phyloP scores from a whole-genome alignment of 2,113 vertebrate genomes.

The Epinephelus fuscoguttatus region DNA sequence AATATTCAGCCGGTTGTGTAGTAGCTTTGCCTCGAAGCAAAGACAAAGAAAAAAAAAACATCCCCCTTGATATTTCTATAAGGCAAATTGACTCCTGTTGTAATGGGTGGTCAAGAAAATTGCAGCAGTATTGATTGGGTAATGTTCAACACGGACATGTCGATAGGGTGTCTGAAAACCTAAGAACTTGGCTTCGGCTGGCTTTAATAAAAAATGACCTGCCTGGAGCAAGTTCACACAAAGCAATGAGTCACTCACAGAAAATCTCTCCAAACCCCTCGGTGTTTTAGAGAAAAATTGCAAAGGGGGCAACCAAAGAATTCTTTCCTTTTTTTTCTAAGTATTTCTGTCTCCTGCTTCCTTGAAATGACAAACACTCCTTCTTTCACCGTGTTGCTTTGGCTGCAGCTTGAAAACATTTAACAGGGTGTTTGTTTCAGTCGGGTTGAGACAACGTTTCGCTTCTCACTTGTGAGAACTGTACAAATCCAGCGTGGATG shows the following conservation, averaged over 20 bases:
- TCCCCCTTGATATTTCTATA: conserved; percentile 67
- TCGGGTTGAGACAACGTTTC: conserved; percentile 36
- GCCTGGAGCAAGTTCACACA: conserved; percentile 74
- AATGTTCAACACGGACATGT: conserved; percentile 77
- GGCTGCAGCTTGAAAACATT: conserved; percentile 33
- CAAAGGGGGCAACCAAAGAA: conserved; percentile 4
- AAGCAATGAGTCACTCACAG: conserved; percentile 68
- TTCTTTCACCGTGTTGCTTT: not conserved
- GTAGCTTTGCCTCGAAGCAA: conserved; percentile 32
- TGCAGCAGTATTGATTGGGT: conserved; percentile 80
- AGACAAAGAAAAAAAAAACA: conserved; percentile 3
- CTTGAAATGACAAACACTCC: conserved; percentile 32
- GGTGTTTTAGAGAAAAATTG: conserved; percentile 40
- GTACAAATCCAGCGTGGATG: conserved; percentile 49
- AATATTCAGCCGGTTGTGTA: conserved; percentile 38
- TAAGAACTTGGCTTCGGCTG: conserved; percentile 67
- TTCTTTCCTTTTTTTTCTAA: conserved; percentile 39
- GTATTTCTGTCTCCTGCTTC: conserved; percentile 24
- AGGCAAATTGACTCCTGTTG: conserved; percentile 74
- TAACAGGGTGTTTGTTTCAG: conserved; percentile 9
- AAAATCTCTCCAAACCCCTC: conserved; percentile 62
- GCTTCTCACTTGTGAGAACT: conserved; percentile 35
- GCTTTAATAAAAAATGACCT: conserved; percentile 77
- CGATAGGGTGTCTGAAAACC: conserved; percentile 76
- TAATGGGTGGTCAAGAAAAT: conserved; percentile 77